Conservation (phyloP, 2,113 vertebrate species). For the Stegostoma tigrinum region DNA sequence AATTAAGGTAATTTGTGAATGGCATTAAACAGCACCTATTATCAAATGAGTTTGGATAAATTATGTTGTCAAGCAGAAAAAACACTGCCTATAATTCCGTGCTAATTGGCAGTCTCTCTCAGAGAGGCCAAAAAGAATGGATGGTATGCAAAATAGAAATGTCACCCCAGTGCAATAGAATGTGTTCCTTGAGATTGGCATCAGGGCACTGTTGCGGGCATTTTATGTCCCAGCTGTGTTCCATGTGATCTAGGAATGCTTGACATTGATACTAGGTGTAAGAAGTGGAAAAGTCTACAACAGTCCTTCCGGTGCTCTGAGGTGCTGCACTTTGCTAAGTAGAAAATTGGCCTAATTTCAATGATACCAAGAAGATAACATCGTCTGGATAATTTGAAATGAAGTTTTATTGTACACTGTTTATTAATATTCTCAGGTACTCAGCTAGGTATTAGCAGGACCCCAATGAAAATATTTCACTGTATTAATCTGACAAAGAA, state of each 20-base stretch:
- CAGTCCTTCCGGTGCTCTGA: not conserved
- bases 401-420: not conserved
- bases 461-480: no score
- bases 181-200: not conserved
- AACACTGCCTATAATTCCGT: conserved; percentile 25
- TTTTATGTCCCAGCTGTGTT: not conserved
- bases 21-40: conserved; percentile 31
- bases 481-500: conserved; percentile 8
- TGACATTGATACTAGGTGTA: not conserved
- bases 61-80: conserved; percentile 22
- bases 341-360: not conserved
- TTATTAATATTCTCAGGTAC: not conserved
- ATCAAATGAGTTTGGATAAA: conserved; percentile 20
- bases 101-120: conserved; percentile 31
- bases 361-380: not conserved
- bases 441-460: not conserved
- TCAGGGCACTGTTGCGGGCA: not conserved
- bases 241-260: not conserved
- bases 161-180: not conserved
- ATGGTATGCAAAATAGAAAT: not conserved
- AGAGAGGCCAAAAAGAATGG: conserved; percentile 16
- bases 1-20: conserved; percentile 35
- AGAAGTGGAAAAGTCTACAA: not conserved
- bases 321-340: not conserved
- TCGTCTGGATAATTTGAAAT: not conserved